phyloP scores from a whole-genome alignment of 2,888 invertebrate genomes.

The Azorinus chamasolen region DNA sequence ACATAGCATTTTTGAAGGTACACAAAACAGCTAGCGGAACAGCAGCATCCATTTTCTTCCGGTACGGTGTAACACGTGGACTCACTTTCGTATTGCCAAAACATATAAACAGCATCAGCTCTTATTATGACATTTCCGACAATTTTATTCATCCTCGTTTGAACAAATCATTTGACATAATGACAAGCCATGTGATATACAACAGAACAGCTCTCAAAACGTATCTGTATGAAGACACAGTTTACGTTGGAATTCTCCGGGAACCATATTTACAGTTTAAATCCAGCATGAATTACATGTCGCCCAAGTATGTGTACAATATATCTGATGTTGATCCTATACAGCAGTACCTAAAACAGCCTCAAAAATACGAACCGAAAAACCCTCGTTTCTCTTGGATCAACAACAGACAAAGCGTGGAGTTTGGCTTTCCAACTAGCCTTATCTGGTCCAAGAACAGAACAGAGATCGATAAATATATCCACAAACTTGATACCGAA shows the following conservation, averaged over 20 bases:
- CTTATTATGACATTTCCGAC: slow-evolving; percentile 34
- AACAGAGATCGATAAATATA: slow-evolving; percentile 52
- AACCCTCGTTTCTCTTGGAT: slow-evolving; percentile 48
- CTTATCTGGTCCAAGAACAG: slow-evolving; percentile 45
- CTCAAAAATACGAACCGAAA: slow-evolving; percentile 44
- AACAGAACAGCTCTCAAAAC: slow-evolving; percentile 49
- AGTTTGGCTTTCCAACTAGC: slow-evolving; percentile 61
- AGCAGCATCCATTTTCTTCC: slow-evolving; percentile 62
- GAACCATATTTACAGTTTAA: slow-evolving; percentile 68
- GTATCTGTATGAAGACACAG: slow-evolving; percentile 54
- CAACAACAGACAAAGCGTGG: slow-evolving; percentile 68
- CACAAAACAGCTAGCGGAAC: slow-evolving; percentile 71
- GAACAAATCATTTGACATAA: slow-evolving; percentile 58
- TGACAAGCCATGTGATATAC: slow-evolving; percentile 67
- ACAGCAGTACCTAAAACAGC: slow-evolving; percentile 59
- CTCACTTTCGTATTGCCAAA: slow-evolving; percentile 62
- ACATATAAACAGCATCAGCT: slow-evolving; percentile 54
- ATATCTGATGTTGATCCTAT: slow-evolving; percentile 42
- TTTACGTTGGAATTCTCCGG: slow-evolving; percentile 66
- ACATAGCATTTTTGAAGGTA: slow-evolving; percentile 68
- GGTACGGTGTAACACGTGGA: slow-evolving; percentile 56
- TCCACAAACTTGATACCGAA: slow-evolving; percentile 63
- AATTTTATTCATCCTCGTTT: slow-evolving; percentile 49
- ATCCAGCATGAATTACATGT: slow-evolving; percentile 64
- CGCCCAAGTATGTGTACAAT: slow-evolving; percentile 52